Evolutionary conservation across 2,113 vertebrate genomes (phyloP).

Genomic region (Sebastes schlegelii): DNA sequence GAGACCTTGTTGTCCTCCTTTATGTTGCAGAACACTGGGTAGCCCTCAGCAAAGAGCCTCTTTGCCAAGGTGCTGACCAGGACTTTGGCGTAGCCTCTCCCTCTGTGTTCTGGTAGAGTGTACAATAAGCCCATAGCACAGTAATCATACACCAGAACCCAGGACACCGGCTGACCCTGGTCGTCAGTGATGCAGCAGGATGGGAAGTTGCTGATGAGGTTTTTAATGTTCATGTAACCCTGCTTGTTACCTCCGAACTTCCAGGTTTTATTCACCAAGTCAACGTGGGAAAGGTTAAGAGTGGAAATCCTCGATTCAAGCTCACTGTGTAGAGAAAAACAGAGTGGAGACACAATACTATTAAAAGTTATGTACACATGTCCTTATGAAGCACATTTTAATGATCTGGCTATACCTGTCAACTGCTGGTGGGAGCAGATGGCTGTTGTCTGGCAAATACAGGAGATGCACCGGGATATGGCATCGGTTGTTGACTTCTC

Average conservation of each 20-base stretch:
- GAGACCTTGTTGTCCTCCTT: constrained; percentile 77
- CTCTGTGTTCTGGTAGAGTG: constrained; percentile 74
- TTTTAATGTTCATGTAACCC: not conserved
- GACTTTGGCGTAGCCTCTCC: constrained; percentile 78
- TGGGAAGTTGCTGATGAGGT: constrained; percentile 68
- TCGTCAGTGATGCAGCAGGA: constrained; percentile 67
- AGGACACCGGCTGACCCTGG: constrained; percentile 69
- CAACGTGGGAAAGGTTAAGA: constrained; percentile 55
- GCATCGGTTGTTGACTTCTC: constrained; percentile 25
- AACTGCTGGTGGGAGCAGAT: constrained; percentile 37
- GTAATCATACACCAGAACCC: constrained; percentile 72
- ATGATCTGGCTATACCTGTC: constrained; percentile 56
- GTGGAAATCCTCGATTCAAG: constrained; percentile 68
- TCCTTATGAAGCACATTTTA: not conserved
- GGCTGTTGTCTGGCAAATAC: constrained; percentile 61
- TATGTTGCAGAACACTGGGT: constrained; percentile 78
- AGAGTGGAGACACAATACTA: not conserved
- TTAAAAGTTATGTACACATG: not conserved
- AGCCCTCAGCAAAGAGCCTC: constrained; percentile 68
- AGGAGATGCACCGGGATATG: constrained; percentile 55
- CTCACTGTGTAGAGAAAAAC: constrained; percentile 47
- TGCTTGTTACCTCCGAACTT: constrained; percentile 69
- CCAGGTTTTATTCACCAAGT: constrained; percentile 78
- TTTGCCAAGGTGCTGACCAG: constrained; percentile 70
- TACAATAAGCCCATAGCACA: constrained; percentile 76